Conservation (phyloP, 2,113 vertebrate species). For the Montifringilla adamsi region DNA sequence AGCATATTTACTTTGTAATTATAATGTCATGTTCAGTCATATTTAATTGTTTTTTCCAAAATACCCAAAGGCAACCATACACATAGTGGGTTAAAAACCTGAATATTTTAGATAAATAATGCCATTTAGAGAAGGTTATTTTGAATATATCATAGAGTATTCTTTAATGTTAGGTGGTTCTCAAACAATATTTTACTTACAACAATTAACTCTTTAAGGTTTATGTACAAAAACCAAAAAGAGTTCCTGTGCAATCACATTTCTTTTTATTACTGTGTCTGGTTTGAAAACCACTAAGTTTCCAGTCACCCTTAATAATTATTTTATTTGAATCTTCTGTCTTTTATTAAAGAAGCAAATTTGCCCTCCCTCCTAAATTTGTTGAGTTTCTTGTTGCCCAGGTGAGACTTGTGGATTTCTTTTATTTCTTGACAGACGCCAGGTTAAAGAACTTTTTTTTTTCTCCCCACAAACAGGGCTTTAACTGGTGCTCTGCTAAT, state of each 20-base stretch:
- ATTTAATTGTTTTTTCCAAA: conserved; percentile 67
- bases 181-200: background rate
- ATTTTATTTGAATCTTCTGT: background rate
- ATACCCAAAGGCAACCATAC: conserved; percentile 30
- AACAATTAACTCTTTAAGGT: background rate
- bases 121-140: background rate
- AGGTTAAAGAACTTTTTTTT: background rate
- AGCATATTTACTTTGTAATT: conserved; percentile 66
- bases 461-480: background rate
- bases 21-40: conserved; percentile 56
- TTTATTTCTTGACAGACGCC: background rate
- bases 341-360: background rate
- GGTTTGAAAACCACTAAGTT: background rate
- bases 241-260: background rate
- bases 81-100: background rate
- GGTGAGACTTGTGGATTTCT: background rate
- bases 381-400: background rate
- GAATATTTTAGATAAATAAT: background rate
- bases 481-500: background rate
- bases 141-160: background rate
- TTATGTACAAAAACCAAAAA: background rate
- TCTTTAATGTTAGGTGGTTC: background rate
- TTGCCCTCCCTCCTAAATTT: background rate
- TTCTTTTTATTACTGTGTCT: background rate
- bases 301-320: background rate